A percentile compares a stretch with the other conserved stretches of the same genome.
Conservation (phyloP, 2,888 invertebrate species). For the Ectobius pallidus region DNA sequence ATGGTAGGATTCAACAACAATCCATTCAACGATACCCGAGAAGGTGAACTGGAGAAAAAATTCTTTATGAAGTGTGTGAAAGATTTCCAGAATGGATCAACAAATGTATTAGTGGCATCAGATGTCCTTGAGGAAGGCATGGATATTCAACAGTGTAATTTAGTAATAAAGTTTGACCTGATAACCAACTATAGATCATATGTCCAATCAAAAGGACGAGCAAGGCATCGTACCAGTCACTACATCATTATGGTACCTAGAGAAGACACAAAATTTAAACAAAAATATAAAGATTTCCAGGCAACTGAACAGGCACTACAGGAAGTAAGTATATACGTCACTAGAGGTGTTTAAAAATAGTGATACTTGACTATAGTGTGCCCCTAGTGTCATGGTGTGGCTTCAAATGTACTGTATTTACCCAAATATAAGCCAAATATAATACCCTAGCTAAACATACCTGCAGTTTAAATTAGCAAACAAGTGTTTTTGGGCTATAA, state of each 20-base stretch:
- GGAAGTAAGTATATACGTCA: constrained; percentile 49
- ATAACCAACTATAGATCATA: constrained; percentile 79
- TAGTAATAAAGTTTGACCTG: constrained; percentile 77
- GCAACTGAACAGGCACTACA: constrained; percentile 28
- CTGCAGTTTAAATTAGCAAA: no score
- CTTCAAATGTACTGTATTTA: no score
- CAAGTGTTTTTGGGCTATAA: no score
- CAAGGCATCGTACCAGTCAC: constrained; percentile 63
- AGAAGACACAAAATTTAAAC: constrained; percentile 49
- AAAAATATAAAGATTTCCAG: constrained; percentile 7
- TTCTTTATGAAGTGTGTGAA: constrained; percentile 61
- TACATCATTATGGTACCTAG: constrained; percentile 63
- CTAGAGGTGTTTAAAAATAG: no score
- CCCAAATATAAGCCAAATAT: no score
- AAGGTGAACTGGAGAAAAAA: constrained; percentile 61
- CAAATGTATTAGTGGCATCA: constrained; percentile 74
- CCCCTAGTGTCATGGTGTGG: no score
- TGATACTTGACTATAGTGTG: no score
- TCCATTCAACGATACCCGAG: constrained; percentile 63
- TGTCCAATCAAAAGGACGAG: constrained; percentile 79
- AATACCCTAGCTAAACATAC: no score
- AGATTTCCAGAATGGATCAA: constrained; percentile 62
- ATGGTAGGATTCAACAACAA: constrained; percentile 70
- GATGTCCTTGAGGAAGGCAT: constrained; percentile 90
- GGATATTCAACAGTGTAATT: constrained; percentile 81